These are phyloP conservation scores for Paracanthobrama guichenoti DNA, from an alignment of 2,113 vertebrate genomes.

Conservation along the genomic window DNA sequence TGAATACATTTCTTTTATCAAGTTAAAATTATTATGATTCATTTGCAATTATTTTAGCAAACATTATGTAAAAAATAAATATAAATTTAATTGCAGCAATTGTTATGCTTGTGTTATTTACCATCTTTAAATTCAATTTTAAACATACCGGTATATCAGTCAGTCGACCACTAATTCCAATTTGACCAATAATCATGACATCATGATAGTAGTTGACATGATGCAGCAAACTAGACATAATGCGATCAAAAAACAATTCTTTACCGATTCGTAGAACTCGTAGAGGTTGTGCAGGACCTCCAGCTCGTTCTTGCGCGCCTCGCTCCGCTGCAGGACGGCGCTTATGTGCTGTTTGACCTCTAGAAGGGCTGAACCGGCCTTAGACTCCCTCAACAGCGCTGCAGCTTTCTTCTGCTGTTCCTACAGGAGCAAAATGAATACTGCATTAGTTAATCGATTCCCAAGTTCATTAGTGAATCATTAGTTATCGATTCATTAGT, in stretches of 20 bases:
- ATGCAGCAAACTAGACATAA: neutral
- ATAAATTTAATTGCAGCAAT: neutral
- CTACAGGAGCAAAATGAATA: constrained; percentile 54
- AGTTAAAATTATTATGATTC: neutral
- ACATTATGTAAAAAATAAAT: neutral
- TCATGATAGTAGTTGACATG: neutral
- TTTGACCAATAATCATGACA: too few relatives aligned
- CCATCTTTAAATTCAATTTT: neutral
- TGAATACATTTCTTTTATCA: neutral
- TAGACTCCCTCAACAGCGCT: constrained; percentile 68
- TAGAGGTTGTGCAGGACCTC: constrained; percentile 74
- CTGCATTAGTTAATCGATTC: neutral
- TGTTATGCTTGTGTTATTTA: neutral
- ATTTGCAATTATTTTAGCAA: neutral
- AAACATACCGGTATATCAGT: neutral
- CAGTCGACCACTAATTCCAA: neutral
- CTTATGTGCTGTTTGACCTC: constrained; percentile 72
- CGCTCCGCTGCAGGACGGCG: constrained; percentile 64
- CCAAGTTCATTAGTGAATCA: too few relatives aligned
- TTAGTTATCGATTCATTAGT: too few relatives aligned
- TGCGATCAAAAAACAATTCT: neutral
- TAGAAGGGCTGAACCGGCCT: constrained; percentile 54
- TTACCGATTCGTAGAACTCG: constrained; percentile 79
- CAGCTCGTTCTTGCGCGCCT: constrained; percentile 68
- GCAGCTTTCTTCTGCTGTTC: constrained; percentile 72